Evolutionary conservation across 2,797 vertebrate genomes (phyloP).

Genomic region (Rhincodon typus): DNA sequence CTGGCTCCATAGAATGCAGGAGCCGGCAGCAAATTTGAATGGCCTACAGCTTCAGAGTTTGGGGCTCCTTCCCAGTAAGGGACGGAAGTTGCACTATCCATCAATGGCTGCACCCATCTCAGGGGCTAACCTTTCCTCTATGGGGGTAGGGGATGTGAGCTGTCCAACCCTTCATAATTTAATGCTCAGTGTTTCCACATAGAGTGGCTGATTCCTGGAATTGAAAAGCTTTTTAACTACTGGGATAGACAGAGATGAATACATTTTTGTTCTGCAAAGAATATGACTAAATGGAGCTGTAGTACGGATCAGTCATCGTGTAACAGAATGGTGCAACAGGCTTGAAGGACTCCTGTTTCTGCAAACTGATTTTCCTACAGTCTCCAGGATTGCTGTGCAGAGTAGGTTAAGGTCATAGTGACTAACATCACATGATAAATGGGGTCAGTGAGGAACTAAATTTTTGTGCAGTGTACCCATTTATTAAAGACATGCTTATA

Average conservation of each 20-base stretch:
- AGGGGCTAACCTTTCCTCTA: no score
- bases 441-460: neutral
- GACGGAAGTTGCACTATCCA: no score
- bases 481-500: neutral
- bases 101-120: no score
- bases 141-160: no score
- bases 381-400: neutral
- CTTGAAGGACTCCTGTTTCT: neutral
- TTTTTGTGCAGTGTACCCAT: neutral
- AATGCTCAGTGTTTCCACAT: neutral
- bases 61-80: no score
- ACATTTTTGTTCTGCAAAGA: neutral
- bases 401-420: neutral
- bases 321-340: neutral
- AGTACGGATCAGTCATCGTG: neutral
- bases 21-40: no score
- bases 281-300: neutral
- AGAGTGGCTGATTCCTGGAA: neutral
- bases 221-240: neutral
- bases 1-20: no score
- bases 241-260: neutral
- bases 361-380: neutral
- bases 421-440: neutral
- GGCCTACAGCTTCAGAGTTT: no score
- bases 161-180: no score